Evolutionary conservation across 2,113 vertebrate species (phyloP).

Genomic region (Himantopus leucocephalus): DNA sequence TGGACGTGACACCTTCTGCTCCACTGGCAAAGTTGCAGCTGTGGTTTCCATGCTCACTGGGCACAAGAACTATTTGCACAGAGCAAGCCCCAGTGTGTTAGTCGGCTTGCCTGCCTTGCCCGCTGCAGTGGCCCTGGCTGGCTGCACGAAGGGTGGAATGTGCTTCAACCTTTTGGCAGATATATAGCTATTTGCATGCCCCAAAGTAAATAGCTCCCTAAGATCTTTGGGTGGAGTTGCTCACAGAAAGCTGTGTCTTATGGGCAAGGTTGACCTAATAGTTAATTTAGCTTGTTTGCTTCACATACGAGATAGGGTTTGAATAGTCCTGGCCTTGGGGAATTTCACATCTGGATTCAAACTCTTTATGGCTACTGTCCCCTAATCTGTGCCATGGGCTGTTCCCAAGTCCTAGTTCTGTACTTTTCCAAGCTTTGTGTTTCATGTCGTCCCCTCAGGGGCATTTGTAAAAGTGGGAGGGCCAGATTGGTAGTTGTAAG

Average conservation of each 20-base stretch:
- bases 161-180: neutral
- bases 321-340: conserved; percentile 32
- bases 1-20: neutral
- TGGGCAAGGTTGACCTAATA: conserved; percentile 15
- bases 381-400: conserved; percentile 53
- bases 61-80: neutral
- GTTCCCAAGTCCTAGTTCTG: conserved; percentile 49
- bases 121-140: neutral
- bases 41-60: conserved; percentile 9
- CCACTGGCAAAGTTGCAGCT: neutral
- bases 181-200: neutral
- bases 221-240: neutral
- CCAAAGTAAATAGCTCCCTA: neutral
- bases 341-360: conserved; percentile 64
- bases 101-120: neutral
- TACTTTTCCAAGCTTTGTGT: conserved; percentile 64
- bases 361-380: conserved; percentile 62
- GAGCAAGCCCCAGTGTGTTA: neutral
- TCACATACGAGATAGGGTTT: conserved; percentile 4
- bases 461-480: conserved; percentile 43
- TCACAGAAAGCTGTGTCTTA: neutral
- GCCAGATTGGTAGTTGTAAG: conserved; percentile 48
- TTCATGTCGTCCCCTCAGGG: conserved; percentile 47
- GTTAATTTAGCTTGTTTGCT: conserved; percentile 46
- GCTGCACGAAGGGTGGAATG: neutral